Evolutionary conservation across 2,888 invertebrate species (phyloP).

Genomic region (Athalia cordata): DNA sequence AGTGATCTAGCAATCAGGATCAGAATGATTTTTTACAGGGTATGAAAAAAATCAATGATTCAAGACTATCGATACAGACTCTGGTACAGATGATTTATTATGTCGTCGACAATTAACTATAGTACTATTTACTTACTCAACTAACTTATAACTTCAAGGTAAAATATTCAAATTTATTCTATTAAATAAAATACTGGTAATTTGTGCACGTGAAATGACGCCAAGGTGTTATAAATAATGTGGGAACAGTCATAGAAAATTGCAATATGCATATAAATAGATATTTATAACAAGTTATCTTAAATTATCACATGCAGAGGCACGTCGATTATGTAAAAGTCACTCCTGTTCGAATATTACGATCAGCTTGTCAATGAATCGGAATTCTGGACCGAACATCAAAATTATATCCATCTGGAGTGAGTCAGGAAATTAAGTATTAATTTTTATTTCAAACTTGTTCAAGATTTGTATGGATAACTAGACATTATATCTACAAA

Average conservation of each 20-base stretch:
- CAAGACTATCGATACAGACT: not conserved
- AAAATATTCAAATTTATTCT: conserved; percentile 21
- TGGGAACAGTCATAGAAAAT: conserved; percentile 31
- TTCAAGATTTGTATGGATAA: not conserved
- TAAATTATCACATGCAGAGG: conserved; percentile 40
- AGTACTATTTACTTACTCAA: conserved; percentile 16
- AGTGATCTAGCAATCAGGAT: not conserved
- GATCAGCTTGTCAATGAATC: conserved; percentile 5
- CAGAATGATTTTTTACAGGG: not conserved
- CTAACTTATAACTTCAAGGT: conserved; percentile 6
- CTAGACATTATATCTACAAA: too few species aligned
- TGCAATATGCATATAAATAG: conserved; percentile 21
- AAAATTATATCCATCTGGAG: conserved; percentile 1
- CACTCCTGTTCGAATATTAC: conserved; percentile 30
- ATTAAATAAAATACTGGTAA: conserved; percentile 30
- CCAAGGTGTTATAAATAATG: conserved; percentile 8
- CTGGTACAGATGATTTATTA: conserved; percentile 20
- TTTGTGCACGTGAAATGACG: conserved; percentile 20
- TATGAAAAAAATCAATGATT: not conserved
- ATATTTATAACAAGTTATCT: conserved; percentile 31
- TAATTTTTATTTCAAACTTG: not conserved
- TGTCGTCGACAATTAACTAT: not conserved
- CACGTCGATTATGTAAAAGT: conserved; percentile 30
- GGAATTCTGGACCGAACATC: not conserved
- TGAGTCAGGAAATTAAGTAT: not conserved